Base-by-base conservation (phyloP, 30 jellyfish, hydroid and myxozoan species). In the Turritopsis dohrnii region DNA sequence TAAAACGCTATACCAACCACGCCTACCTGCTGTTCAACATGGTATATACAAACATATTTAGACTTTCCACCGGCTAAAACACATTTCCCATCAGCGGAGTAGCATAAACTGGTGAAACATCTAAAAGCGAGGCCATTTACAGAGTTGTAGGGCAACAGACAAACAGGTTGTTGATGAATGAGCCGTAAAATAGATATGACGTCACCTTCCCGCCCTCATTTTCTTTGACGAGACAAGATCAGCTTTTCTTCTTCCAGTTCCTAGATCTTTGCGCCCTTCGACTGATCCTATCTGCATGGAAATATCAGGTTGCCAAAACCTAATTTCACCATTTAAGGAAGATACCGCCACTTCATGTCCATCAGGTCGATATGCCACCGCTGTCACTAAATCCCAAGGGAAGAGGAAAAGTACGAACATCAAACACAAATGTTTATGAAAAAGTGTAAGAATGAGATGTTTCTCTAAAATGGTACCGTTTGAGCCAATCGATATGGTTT, bases 31-130 rank as follows among this genome's bases (percentile, higher is more conserved):
- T 91, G 97, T 73, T 79, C 89, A 20, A 87, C 89, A 81, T 94
- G 88, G 69, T 90, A 94, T 24, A 94, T 83, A 23, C 96, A 94
- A 52, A 94, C 92, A 73, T 84, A 89, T 66, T 84, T 85, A 26
- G 99, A 94, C 71, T 89, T 89, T 18, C 99, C 99, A 52, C 99
- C 97, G 9, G 99, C 99, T 74, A 94, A 71, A 16, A 94, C 75
- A 69, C 93, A 83, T 27, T 75, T 54, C 16, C 99, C 99, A 74
- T 94, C 99, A 8, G 97, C 96, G 19, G 97, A 89, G 85, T 88
- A 88, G 81, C 95, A 89, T 65, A 89, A 71, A 66, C 96, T 79
- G 24, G 99, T 89, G 85, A 89, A 94, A 90, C 96, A 89, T 83
- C 99, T 89, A 66, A 54, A 85, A 54, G 16, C 77, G 19, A 69